A percentile compares a stretch with the other conserved stretches of the same genome.
Evolutionary conservation across 2,888 invertebrate species (phyloP).

Genomic region (Andrena bicolor): DNA sequence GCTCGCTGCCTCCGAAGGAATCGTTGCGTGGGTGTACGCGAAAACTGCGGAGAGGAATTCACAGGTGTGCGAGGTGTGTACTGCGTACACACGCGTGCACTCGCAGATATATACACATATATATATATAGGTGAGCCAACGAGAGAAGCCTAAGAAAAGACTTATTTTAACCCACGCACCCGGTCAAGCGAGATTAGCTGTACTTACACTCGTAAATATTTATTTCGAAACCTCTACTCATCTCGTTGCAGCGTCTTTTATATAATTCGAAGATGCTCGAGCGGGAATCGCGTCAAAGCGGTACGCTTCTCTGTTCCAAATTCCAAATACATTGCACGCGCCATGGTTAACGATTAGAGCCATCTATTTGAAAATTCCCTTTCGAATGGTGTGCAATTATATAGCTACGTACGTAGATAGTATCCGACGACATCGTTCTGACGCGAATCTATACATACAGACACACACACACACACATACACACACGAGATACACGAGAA

Average conservation of each 20-base stretch:
- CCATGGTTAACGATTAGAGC: not conserved
- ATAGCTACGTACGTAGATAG: not conserved
- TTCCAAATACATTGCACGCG: not conserved
- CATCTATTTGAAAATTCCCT: not conserved
- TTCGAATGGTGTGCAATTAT: not conserved
- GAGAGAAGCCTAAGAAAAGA: slow-evolving; percentile 75
- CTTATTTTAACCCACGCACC: slow-evolving; percentile 68
- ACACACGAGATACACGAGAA: not conserved
- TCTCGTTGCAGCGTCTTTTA: slow-evolving; percentile 2
- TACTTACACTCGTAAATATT: slow-evolving; percentile 52
- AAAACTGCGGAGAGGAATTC: slow-evolving; percentile 13
- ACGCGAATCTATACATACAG: slow-evolving; percentile 13
- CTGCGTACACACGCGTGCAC: not conserved
- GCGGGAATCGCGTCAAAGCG: slow-evolving; percentile 25
- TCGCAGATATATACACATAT: not conserved
- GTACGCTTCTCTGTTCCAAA: not conserved
- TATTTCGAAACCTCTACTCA: slow-evolving; percentile 14
- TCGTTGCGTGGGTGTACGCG: slow-evolving; percentile 33
- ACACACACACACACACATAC: not conserved
- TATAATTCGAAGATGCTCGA: not conserved
- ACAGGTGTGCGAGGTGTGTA: slow-evolving; percentile 22
- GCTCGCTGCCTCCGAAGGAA: slow-evolving; percentile 30
- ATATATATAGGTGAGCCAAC: slow-evolving; percentile 25
- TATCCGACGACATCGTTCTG: slow-evolving; percentile 44
- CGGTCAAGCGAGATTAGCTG: slow-evolving; percentile 51